These are phyloP conservation scores for Drosophila littoralis DNA, from an alignment of 1,140 invertebrate genomes.

Conservation along the genomic window DNA sequence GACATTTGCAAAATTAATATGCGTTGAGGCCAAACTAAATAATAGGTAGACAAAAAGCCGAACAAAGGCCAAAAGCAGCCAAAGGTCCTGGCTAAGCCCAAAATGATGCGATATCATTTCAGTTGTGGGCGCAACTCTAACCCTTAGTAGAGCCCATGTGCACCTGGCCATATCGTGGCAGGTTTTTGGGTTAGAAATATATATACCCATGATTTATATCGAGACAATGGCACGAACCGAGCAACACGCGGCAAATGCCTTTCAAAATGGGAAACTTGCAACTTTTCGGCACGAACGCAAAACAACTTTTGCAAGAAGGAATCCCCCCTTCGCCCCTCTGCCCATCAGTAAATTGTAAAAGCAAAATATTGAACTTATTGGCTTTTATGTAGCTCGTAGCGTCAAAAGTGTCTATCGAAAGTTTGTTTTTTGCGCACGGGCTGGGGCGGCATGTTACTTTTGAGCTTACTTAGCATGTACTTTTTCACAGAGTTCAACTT, in stretches of 20 bases:
- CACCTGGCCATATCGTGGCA: slow-evolving; percentile 37
- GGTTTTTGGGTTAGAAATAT: not conserved
- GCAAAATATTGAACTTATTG: slow-evolving; percentile 83
- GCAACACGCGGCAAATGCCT: slow-evolving; percentile 42
- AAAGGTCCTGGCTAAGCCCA: slow-evolving; percentile 18
- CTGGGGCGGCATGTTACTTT: slow-evolving; percentile 68
- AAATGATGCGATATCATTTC: slow-evolving; percentile 62
- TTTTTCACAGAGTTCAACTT: slow-evolving; percentile 62
- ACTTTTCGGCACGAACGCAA: slow-evolving; percentile 65
- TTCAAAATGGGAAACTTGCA: slow-evolving; percentile 36
- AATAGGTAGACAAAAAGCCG: not conserved
- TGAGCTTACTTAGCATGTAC: slow-evolving; percentile 81
- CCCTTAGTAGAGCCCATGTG: not conserved
- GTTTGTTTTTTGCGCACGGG: not conserved
- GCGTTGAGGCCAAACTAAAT: slow-evolving; percentile 35
- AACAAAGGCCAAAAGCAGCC: slow-evolving; percentile 9
- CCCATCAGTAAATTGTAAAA: slow-evolving; percentile 60
- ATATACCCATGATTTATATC: slow-evolving; percentile 60
- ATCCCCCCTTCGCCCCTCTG: not conserved
- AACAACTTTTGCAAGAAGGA: slow-evolving; percentile 47
- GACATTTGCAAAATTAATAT: slow-evolving; percentile 78
- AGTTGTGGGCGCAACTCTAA: not conserved
- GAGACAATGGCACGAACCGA: slow-evolving; percentile 58
- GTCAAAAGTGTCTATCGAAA: slow-evolving; percentile 63
- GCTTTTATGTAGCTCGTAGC: slow-evolving; percentile 76